Evolutionary conservation across 2,113 vertebrate genomes (phyloP).

Genomic region (Hippocampus abdominalis): DNA sequence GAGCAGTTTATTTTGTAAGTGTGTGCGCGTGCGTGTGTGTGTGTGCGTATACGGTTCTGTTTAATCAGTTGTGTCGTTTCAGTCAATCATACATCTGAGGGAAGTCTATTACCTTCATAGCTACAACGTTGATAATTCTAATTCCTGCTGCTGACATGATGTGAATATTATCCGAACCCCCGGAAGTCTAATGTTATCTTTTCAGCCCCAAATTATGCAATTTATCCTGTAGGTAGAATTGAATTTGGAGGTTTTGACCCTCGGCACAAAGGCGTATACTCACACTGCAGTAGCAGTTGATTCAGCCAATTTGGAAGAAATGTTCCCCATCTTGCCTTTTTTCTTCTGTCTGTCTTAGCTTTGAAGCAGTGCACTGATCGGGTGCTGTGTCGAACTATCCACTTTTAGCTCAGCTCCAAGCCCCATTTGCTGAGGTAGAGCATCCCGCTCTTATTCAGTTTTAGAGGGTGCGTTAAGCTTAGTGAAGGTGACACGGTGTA

Average conservation of each 20-base stretch:
- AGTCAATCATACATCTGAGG: not conserved
- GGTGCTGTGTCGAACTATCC: not conserved
- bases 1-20: conserved; percentile 78
- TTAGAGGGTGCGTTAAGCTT: conserved; percentile 31
- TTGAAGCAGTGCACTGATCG: conserved; percentile 8
- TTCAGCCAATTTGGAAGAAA: conserved; percentile 6
- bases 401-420: conserved; percentile 12
- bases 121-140: conserved; percentile 9
- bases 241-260: conserved; percentile 19
- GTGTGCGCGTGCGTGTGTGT: not conserved
- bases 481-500: conserved; percentile 47
- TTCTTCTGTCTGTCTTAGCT: not conserved
- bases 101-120: not conserved
- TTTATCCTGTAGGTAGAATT: conserved; percentile 10
- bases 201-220: conserved; percentile 16
- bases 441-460: conserved; percentile 28
- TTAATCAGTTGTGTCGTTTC: too few relatives aligned
- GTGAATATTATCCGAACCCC: conserved; percentile 33
- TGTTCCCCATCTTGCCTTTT: not conserved
- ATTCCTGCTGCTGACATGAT: conserved; percentile 21
- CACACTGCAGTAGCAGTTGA: not conserved
- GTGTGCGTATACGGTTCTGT: too few relatives aligned
- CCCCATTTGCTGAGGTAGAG: conserved; percentile 21
- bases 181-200: conserved; percentile 22
- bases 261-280: conserved; percentile 15